Base-by-base conservation (phyloP, 1,140 invertebrate species). In the Stegodyphus dumicola region DNA sequence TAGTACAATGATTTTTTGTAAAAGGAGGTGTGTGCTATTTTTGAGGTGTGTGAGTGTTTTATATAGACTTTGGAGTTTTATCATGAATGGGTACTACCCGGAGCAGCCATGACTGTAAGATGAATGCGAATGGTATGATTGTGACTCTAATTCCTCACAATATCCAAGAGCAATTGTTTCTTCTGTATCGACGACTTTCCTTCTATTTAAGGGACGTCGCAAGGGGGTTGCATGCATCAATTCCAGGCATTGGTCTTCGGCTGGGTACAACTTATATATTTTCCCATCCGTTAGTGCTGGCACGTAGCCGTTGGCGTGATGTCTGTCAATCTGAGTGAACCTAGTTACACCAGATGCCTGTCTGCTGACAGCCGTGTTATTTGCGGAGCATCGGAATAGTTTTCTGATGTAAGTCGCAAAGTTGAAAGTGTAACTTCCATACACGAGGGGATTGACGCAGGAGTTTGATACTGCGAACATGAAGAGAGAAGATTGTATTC, bases 371-470 rank as follows among this genome's bases (percentile, higher is more conserved):
- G 56, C 9, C 56, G 9, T 15, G 9, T 11, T 11, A 11, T 9
- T 11, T 15, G 4, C 9, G 9, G 56, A 60, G 15, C 56, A 60
- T 60, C 56, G 60, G 18, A 86, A 80, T 52, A 56, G 86, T 49
- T 51, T 17, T 10, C 76, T 69, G 33, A 86, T 79, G 17, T 80
- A 13, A n/a, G 66, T 18, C 17, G 60, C 86, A 48, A 86, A 85
- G 65, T 88, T 88, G n/a, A 88, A 54, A 7, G 88, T 92, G 88
- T 94, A 94, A 74, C 93, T 93, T 86, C 95, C 95, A 88, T 96
- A 96, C 6, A 96, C 94, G 48, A 96, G 90, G 0, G 95, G 95
- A 90, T 96, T 95, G 90, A 95, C 93, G 89, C 95, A 95, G 13
- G 93, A 93, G 89, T 94, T 94, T 17, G 92, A 93, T 0, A 94